Conservation (phyloP, 2,797 vertebrate species). For the Erpetoichthys calabaricus region DNA sequence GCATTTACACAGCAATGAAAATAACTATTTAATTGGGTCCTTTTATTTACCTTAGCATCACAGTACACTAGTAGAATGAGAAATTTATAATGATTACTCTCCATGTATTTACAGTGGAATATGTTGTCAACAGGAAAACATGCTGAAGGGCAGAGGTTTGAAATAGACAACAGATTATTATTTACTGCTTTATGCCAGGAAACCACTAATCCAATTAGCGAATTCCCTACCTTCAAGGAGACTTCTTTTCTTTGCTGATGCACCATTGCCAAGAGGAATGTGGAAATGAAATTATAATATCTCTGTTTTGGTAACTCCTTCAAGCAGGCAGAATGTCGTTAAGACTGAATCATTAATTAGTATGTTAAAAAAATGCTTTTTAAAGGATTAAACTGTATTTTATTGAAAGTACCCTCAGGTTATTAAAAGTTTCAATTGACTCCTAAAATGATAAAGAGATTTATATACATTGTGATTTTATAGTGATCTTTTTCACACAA, state of each 20-base stretch:
- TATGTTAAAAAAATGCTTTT: conserved; percentile 33
- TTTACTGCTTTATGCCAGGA: conserved; percentile 31
- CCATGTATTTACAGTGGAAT: not conserved
- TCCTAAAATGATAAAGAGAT: not conserved
- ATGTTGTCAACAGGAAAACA: conserved; percentile 9
- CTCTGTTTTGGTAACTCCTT: conserved; percentile 32
- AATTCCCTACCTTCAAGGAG: conserved; percentile 31
- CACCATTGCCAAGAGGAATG: conserved; percentile 20
- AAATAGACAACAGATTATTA: conserved; percentile 27
- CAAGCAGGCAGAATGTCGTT: conserved; percentile 30
- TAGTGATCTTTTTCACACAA: too few species aligned
- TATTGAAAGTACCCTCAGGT: conserved; percentile 29
- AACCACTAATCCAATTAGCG: conserved; percentile 35
- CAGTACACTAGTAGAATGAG: not conserved
- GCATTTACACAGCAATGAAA: too few species aligned
- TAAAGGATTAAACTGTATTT: conserved; percentile 21
- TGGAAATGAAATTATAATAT: conserved; percentile 21
- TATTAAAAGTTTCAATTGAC: conserved; percentile 3
- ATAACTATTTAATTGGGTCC: too few species aligned
- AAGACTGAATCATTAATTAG: conserved; percentile 34
- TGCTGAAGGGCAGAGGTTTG: conserved; percentile 27
- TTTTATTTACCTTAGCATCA: too few species aligned
- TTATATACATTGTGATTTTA: too few species aligned
- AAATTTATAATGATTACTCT: not conserved
- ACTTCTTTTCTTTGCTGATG: conserved; percentile 17